These are phyloP conservation scores for Procavia capensis DNA, from an alignment of 2,113 vertebrate genomes.

Conservation along the genomic window DNA sequence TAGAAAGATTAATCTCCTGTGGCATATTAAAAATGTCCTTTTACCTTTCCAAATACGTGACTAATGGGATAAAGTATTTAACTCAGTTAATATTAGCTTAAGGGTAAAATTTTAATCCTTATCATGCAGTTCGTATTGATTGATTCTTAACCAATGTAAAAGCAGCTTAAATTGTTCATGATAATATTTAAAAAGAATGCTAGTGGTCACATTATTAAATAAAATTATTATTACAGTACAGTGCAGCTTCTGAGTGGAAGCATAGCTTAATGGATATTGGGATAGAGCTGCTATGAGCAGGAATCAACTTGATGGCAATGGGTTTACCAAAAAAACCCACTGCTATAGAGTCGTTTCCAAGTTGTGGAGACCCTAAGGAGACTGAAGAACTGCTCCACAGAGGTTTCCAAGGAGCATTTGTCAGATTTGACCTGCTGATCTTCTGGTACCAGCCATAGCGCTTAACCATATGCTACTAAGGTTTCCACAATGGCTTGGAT, in stretches of 20 bases:
- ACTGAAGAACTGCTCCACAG: too few species aligned
- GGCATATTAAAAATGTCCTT: background rate
- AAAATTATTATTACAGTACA: constrained; percentile 11
- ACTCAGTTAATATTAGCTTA: background rate
- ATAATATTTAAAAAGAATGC: background rate
- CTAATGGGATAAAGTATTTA: constrained; percentile 9
- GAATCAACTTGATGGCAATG: too few species aligned
- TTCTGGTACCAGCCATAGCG: too few species aligned
- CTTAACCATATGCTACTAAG: too few species aligned
- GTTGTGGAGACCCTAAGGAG: too few species aligned
- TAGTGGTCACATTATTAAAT: background rate
- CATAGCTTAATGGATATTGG: background rate
- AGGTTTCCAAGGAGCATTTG: too few species aligned
- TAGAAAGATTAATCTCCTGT: constrained; percentile 32
- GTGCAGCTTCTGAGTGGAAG: background rate
- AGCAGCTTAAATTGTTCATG: background rate
- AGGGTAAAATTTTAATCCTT: background rate
- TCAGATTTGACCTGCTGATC: too few species aligned
- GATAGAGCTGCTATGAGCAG: too few species aligned
- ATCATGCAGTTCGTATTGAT: background rate
- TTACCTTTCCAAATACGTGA: constrained; percentile 10
- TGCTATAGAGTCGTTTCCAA: too few species aligned
- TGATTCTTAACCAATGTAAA: constrained; percentile 9
- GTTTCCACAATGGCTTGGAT: too few species aligned
- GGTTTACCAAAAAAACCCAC: too few species aligned